phyloP scores from a whole-genome alignment of 2,797 vertebrate genomes.

The Microhierax caerulescens region DNA sequence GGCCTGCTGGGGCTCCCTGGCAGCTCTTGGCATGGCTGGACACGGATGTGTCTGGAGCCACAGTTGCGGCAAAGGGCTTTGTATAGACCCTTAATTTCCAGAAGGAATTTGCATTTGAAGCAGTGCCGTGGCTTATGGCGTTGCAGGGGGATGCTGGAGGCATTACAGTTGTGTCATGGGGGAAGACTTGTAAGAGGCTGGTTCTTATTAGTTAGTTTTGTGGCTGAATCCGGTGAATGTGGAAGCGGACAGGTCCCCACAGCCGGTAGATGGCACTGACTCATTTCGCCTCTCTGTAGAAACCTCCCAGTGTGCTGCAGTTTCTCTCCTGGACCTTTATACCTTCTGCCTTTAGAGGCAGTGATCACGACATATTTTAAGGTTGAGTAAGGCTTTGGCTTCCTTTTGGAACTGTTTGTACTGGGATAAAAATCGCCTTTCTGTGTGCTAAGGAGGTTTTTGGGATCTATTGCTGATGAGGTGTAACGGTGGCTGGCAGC shows the following conservation, averaged over 20 bases:
- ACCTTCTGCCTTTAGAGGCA: background rate
- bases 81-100: background rate
- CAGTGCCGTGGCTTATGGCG: rapidly evolving
- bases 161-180: rapidly evolving
- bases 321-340: background rate
- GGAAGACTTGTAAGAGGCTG: rapidly evolving
- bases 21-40: rapidly evolving
- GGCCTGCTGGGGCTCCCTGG: rapidly evolving
- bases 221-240: rapidly evolving
- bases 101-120: rapidly evolving
- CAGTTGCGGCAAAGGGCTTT: rapidly evolving
- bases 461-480: background rate
- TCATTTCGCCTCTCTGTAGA: background rate
- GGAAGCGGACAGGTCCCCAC: background rate
- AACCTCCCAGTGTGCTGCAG: background rate
- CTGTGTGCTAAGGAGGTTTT: background rate
- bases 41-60: rapidly evolving
- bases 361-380: background rate
- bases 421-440: background rate
- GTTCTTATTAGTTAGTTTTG: background rate
- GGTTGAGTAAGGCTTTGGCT: background rate
- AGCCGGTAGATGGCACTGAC: slow-evolving; percentile 67
- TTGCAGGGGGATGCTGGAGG: background rate
- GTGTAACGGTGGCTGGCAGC: rapidly evolving
- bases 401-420: background rate